phyloP scores from a whole-genome alignment of 2,888 invertebrate species.

The Epsilonema sp. region DNA sequence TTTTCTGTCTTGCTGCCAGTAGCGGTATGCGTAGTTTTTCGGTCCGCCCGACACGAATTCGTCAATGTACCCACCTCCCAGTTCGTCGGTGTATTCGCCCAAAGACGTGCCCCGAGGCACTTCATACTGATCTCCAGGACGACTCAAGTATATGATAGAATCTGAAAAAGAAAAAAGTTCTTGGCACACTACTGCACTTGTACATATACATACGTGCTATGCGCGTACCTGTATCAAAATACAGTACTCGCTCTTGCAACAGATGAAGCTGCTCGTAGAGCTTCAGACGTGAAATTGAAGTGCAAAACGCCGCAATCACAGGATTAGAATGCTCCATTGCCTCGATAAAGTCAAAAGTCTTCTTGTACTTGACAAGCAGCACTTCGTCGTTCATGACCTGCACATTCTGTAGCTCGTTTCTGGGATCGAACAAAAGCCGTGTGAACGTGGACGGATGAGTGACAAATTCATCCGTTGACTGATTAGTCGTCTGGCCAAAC shows the following conservation, averaged over 20 bases:
- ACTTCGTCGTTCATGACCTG: neutral
- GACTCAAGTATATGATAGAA: neutral
- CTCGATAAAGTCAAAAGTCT: neutral
- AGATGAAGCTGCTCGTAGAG: neutral
- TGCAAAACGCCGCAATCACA: neutral
- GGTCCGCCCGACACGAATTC: conserved; percentile 27
- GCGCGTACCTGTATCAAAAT: too few species aligned
- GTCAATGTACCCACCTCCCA: conserved; percentile 18
- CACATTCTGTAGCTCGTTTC: neutral
- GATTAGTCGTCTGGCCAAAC: conserved; percentile 9
- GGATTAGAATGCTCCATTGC: neutral
- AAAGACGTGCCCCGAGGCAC: neutral
- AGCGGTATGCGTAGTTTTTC: conserved; percentile 29
- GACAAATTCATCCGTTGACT: neutral
- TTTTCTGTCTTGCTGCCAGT: too few species aligned
- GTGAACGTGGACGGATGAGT: too few species aligned
- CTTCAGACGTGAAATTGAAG: neutral
- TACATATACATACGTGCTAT: too few species aligned
- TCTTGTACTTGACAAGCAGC: neutral
- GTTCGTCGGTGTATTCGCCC: conserved; percentile 25
- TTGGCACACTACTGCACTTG: too few species aligned
- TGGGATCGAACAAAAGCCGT: conserved; percentile 2
- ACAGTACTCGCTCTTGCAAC: neutral
- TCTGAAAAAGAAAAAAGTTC: too few species aligned
- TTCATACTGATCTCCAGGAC: neutral